Percentiles rank a stretch among this genome's conserved stretches.
These are phyloP conservation scores for Trachurus trachurus DNA, from an alignment of 2,797 vertebrate species.

Conservation along the genomic window DNA sequence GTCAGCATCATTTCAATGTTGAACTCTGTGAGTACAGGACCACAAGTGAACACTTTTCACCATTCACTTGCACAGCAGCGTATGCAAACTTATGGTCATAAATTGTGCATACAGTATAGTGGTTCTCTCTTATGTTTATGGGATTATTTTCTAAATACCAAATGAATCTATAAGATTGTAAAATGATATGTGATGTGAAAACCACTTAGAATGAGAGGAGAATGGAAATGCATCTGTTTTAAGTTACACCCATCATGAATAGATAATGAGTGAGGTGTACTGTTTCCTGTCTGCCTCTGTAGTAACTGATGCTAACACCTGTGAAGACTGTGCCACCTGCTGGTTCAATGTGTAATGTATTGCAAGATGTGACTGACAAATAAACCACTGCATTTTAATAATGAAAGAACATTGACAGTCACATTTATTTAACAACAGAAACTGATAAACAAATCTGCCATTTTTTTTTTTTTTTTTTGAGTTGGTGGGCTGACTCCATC, in stretches of 20 bases:
- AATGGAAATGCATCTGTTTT: conserved; percentile 18
- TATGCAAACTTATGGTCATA: background rate
- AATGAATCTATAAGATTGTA: background rate
- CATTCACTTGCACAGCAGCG: background rate
- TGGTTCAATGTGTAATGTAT: conserved; percentile 56
- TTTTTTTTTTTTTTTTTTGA: background rate
- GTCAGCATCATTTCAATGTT: background rate
- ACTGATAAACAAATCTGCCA: background rate
- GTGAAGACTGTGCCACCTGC: conserved; percentile 72
- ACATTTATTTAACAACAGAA: background rate
- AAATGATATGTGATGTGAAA: background rate
- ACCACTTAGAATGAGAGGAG: background rate
- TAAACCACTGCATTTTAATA: conserved; percentile 51
- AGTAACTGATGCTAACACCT: conserved; percentile 42
- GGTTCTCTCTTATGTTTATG: conserved; percentile 38
- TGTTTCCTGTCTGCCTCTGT: background rate
- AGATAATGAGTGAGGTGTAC: conserved; percentile 19
- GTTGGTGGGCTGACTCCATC: too few species aligned
- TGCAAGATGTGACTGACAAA: conserved; percentile 31
- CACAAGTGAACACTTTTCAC: background rate
- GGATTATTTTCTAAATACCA: conserved; percentile 21
- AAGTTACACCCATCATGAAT: conserved; percentile 15
- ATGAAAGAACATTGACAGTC: conserved; percentile 8
- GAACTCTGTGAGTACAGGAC: conserved; percentile 1
- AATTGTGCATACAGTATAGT: background rate